Percentiles rank a stretch among this genome's conserved stretches.
Conservation (phyloP, 2,113 vertebrate species). For the Pterocles gutturalis region DNA sequence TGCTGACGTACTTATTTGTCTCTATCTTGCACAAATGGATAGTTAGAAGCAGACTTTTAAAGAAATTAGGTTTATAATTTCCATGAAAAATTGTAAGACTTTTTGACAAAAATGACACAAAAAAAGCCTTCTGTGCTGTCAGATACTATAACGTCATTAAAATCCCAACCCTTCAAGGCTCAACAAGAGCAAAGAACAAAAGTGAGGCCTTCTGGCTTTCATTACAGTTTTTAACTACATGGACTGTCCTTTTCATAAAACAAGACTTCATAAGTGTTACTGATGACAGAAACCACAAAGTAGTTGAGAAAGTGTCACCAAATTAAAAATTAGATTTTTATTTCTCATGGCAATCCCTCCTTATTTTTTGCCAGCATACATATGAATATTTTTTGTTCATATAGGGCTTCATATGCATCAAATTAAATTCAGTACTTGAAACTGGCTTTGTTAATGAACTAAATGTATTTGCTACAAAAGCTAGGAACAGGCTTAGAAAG, state of each 20-base stretch:
- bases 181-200: background rate
- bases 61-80: background rate
- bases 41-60: background rate
- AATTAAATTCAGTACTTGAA: background rate
- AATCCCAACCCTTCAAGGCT: background rate
- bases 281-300: background rate
- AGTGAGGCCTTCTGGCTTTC: background rate
- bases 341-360: background rate
- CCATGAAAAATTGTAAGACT: background rate
- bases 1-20: background rate
- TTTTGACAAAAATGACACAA: background rate
- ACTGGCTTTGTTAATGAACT: background rate
- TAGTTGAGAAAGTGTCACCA: background rate
- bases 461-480: background rate
- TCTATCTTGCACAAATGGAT: background rate
- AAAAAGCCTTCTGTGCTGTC: background rate
- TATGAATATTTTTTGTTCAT: background rate
- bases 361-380: background rate
- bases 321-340: background rate
- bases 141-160: background rate
- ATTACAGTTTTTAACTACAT: background rate
- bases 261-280: background rate
- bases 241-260: background rate
- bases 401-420: background rate
- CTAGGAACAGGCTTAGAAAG: background rate